Evolutionary conservation across 2,888 invertebrate species (phyloP), one percentile per base, ranked within the genome.

Genomic region (Phyllotreta striolata): DNA sequence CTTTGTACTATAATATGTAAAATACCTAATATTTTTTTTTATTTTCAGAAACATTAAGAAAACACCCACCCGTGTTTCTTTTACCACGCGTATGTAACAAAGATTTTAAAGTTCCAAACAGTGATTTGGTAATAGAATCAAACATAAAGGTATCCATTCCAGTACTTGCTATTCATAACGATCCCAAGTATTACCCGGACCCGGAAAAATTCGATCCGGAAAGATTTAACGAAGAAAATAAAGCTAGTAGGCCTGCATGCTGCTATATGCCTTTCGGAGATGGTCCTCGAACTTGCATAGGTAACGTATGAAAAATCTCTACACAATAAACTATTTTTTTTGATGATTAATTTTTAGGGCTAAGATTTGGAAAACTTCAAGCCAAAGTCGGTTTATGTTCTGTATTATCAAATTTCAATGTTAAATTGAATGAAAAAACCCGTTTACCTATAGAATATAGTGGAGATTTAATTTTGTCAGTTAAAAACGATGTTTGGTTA

Each of bases 31-130:
- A n/a, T n/a, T 49, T 34, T 6, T 55, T 14, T 5, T n/a, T 6
- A 41, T 40, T 61, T 64, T 52, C 38, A 68, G 66, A 68, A 62
- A 35, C 68, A 5, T 54, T 66, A 7, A 58, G 66, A 14, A 60
- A 60, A 49, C 61, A 74, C 60, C 68, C 75, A 7, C 62, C 71
- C 6, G 60, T 67, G 7, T 65, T 70, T 8, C 14, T 62, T 0
- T 39, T 71, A 12, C 55, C 56, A 3, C 62, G 75, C 47, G 59
- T 66, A 35, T 74, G 74, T 40, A 72, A 63, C 0, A 68, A 69
- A 61, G 47, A 51, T 6, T 73, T 72, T 44, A 64, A 66, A 55
- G 52, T 75, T 39, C 75, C 75, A 6, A 70, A 61, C 8, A 62
- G 70, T 2, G 55, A 69, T 34, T 35, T 70, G 0, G 13, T 64